Evolutionary conservation across 2,797 vertebrate genomes (phyloP), one percentile per base, ranked within the genome.

Genomic region (Takifugu ocellatus): DNA sequence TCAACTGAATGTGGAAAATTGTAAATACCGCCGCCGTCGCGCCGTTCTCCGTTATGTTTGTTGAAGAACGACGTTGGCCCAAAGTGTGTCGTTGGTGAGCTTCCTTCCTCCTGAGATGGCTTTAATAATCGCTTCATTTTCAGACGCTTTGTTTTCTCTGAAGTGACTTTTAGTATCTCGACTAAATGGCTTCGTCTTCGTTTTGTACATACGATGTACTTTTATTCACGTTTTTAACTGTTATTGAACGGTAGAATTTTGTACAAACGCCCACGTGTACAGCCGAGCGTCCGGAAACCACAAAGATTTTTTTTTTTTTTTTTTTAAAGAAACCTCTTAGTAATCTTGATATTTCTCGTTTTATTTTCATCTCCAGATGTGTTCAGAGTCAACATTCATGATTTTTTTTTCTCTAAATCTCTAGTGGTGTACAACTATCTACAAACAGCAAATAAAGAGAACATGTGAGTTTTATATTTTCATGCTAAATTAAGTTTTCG

Each of bases 181-280:
- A 90, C 87, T 90, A 86, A 88, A 89, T 85, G 91, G 92, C 93
- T 93, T 93, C 91, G 91, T 93, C 92, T 92, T 88, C 21, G 92
- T 93, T 92, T 92, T 98, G 95, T 98, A 97, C 91, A 98, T 95
- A 95, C 93, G 90, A 92, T 96, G 94, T 95, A 95, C 92, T 92
- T 94, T 94, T 92, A 93, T 93, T 93, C 92, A 92, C 87, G 93
- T 96, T 93, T 92, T 92, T 92, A 91, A 93, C 93, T 87, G 79
- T 86, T 87, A 84, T 82, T 87, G 80, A 86, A 88, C 82, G 79
- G 72, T 91, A 96, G 94, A 94, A 95, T 95, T 98, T 98, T 98
- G 94, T 96, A 98, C 92, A 96, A 95, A 94, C 91, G 17, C n/a
- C 44, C 92, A 90, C 84, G 88, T 96, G 94, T 98, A 97, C 94